Evolutionary conservation across 1,140 invertebrate genomes (phyloP).

Genomic region (Cherax destructor): DNA sequence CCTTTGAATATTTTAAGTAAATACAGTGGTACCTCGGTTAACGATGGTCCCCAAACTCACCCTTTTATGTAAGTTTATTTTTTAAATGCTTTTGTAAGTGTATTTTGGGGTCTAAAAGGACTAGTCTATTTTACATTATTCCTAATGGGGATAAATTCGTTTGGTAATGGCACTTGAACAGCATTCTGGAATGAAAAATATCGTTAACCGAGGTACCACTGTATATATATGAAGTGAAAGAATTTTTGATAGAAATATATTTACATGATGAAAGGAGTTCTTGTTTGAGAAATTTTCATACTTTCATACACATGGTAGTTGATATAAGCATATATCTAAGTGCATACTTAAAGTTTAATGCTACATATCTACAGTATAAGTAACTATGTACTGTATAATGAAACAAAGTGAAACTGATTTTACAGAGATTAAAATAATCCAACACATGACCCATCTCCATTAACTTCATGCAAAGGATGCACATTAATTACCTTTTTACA

Average conservation of each 20-base stretch:
- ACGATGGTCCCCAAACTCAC: too few species aligned
- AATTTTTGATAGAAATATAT: neutral
- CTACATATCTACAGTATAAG: neutral
- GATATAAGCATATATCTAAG: neutral
- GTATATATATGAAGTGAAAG: neutral
- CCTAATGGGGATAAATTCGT: too few species aligned
- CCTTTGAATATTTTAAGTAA: neutral
- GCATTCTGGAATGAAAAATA: too few species aligned
- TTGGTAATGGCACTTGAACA: too few species aligned
- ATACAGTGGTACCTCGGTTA: too few species aligned
- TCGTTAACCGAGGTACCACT: too few species aligned
- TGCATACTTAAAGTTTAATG: neutral
- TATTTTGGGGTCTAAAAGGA: too few species aligned
- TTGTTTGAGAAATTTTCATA: neutral
- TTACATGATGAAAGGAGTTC: neutral
- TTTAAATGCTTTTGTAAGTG: too few species aligned
- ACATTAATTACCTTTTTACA: neutral
- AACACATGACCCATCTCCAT: neutral
- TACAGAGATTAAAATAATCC: neutral
- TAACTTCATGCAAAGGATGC: neutral
- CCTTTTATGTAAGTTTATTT: too few species aligned
- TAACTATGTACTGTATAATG: neutral
- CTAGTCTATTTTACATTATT: too few species aligned
- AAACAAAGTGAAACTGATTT: neutral
- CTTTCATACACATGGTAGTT: neutral